phyloP scores from a whole-genome alignment of 2,113 vertebrate species.

The Urocynchramus pylzowi region DNA sequence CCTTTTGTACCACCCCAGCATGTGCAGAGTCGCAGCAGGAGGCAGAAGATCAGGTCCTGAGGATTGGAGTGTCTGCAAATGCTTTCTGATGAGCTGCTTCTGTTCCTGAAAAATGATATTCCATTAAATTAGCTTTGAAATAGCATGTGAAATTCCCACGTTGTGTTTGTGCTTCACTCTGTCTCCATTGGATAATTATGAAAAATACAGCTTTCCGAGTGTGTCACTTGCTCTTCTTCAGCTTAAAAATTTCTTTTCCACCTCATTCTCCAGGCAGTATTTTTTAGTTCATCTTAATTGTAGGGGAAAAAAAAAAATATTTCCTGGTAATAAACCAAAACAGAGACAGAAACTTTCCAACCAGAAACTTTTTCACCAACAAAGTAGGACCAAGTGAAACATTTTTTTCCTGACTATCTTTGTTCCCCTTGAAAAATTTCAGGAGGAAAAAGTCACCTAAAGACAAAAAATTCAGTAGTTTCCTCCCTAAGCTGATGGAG shows the following conservation, averaged over 20 bases:
- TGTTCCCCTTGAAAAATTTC: background rate
- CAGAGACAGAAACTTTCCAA: background rate
- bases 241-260: background rate
- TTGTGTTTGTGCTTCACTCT: background rate
- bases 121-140: constrained; percentile 26
- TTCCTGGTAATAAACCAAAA: background rate
- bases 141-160: background rate
- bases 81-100: background rate
- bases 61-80: background rate
- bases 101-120: constrained; percentile 12
- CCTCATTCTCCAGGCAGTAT: background rate
- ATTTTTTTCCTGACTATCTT: background rate
- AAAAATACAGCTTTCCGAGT: constrained; percentile 12
- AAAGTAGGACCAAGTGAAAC: background rate
- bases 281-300: constrained; percentile 1
- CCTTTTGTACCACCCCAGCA: background rate
- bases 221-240: background rate
- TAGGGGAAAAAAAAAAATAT: background rate
- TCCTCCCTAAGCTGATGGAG: constrained; percentile 30
- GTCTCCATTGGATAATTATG: constrained; percentile 51
- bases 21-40: fast-evolving
- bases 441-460: background rate
- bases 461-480: constrained; percentile 14
- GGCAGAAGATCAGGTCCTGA: background rate
- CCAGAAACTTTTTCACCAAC: background rate